A percentile compares a stretch with the other conserved stretches of the same genome.
These are phyloP conservation scores for Chaetogeoica ovagalla DNA, from an alignment of 2,888 invertebrate genomes.

Conservation along the genomic window DNA sequence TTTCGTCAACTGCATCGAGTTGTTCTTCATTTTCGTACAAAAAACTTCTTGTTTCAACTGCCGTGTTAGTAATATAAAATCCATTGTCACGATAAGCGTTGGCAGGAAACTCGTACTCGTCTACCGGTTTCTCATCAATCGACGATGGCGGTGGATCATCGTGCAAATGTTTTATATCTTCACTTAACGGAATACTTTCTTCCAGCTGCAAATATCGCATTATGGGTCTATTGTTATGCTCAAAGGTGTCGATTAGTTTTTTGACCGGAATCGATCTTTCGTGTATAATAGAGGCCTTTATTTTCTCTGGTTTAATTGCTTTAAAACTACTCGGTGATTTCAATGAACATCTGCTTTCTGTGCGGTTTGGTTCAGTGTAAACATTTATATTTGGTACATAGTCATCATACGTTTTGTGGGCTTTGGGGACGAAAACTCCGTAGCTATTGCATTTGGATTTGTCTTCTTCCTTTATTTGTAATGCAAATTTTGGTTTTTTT, in stretches of 20 bases:
- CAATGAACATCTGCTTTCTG: constrained; percentile 24
- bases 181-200: constrained; percentile 47
- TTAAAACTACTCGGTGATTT: constrained; percentile 60
- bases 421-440: constrained; percentile 29
- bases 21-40: neutral
- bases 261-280: constrained; percentile 60
- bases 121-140: neutral
- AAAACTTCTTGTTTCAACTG: constrained; percentile 59
- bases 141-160: constrained; percentile 1
- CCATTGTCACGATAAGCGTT: neutral
- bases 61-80: constrained; percentile 60
- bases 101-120: neutral
- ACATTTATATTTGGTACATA: constrained; percentile 15
- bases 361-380: constrained; percentile 3
- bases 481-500: neutral
- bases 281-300: constrained; percentile 53
- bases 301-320: constrained; percentile 19
- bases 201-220: constrained; percentile 64
- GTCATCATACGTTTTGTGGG: constrained; percentile 25
- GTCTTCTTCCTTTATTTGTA: constrained; percentile 1
- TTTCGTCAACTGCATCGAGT: neutral
- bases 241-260: constrained; percentile 66
- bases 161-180: constrained; percentile 17
- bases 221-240: constrained; percentile 66
- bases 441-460: constrained; percentile 3